Evolutionary conservation across 1,140 invertebrate genomes (phyloP).

Genomic region (Antheraea pernyi): DNA sequence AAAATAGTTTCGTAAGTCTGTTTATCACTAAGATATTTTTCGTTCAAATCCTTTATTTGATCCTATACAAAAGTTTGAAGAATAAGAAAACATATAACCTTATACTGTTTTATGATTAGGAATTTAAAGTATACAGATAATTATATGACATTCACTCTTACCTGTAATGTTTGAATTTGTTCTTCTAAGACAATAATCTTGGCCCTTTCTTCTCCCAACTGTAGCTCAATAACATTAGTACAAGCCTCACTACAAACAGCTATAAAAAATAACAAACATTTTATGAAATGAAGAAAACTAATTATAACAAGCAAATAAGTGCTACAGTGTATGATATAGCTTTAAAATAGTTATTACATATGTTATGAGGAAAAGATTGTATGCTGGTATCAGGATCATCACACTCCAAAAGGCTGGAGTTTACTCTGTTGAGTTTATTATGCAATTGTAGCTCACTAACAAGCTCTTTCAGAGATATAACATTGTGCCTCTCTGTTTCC

Average conservation of each 20-base stretch:
- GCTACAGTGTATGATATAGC: background rate
- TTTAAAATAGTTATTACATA: conserved; percentile 46
- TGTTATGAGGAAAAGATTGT: conserved; percentile 50
- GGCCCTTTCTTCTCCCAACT: conserved; percentile 61
- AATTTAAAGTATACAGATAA: background rate
- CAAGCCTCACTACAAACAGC: conserved; percentile 65
- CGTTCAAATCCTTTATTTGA: conserved; percentile 44
- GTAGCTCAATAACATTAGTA: conserved; percentile 65
- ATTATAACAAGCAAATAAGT: conserved; percentile 5
- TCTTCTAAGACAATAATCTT: conserved; percentile 53
- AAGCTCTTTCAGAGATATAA: conserved; percentile 46
- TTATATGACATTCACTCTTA: conserved; percentile 19
- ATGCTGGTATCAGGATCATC: conserved; percentile 62
- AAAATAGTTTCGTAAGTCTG: conserved; percentile 33
- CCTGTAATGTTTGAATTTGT: conserved; percentile 61
- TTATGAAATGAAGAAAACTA: conserved; percentile 13
- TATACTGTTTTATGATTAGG: background rate
- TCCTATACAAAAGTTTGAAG: conserved; percentile 35
- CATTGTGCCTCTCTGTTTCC: conserved; percentile 40
- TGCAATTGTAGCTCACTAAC: conserved; percentile 55
- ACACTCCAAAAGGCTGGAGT: conserved; percentile 58
- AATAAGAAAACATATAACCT: background rate
- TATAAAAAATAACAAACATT: conserved; percentile 29
- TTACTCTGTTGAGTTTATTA: conserved; percentile 49
- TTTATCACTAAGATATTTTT: conserved; percentile 45